phyloP scores from a whole-genome alignment of 2,888 invertebrate genomes.

The Nemotelus pantherinus region DNA sequence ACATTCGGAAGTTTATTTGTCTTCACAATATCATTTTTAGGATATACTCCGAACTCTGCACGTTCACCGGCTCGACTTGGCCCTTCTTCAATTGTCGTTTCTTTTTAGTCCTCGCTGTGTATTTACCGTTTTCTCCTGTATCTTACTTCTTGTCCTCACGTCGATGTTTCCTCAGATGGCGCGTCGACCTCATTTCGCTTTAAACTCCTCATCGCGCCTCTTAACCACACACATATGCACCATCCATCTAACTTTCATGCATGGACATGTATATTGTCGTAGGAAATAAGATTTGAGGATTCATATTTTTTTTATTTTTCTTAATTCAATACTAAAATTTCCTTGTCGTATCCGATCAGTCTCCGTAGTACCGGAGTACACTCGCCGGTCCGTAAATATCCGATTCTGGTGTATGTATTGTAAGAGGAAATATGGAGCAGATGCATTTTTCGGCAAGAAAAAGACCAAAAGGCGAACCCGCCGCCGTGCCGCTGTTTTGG shows the following conservation, averaged over 20 bases:
- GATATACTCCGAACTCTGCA: background rate
- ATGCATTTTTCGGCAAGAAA: constrained; percentile 20
- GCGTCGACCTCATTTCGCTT: too few species aligned
- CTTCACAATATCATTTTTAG: constrained; percentile 16
- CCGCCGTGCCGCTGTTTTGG: too few species aligned
- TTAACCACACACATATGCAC: too few species aligned
- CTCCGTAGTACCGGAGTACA: too few species aligned
- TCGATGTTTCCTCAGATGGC: background rate
- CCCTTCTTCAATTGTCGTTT: background rate
- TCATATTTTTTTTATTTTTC: background rate
- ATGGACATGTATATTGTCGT: background rate
- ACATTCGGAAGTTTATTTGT: constrained; percentile 28
- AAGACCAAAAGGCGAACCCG: too few species aligned
- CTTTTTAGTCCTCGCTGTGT: background rate
- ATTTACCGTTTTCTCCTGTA: background rate
- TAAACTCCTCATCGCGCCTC: too few species aligned
- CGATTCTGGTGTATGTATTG: background rate
- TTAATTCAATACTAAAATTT: too few species aligned
- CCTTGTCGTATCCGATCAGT: too few species aligned
- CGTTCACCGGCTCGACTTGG: too few species aligned
- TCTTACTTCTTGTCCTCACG: background rate
- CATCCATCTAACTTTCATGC: too few species aligned
- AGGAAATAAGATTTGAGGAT: background rate
- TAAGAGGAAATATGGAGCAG: constrained; percentile 24
- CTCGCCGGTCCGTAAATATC: too few species aligned